These are phyloP conservation scores for Thaleichthys pacificus DNA, from an alignment of 2,797 vertebrate genomes.

Conservation along the genomic window DNA sequence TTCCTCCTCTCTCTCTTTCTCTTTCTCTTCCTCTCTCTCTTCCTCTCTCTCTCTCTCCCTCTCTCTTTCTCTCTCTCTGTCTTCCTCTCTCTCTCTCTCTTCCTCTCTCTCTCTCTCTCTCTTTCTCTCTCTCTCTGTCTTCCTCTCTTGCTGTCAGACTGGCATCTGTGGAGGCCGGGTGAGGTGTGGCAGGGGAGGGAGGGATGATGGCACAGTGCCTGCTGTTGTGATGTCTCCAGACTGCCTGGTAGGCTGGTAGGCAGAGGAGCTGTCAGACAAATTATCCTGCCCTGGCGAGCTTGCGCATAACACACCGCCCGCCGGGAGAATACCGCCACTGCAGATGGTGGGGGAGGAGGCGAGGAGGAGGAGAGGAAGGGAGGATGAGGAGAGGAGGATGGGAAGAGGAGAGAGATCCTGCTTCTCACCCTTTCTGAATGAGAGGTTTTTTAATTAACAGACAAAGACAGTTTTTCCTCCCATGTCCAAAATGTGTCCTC, in stretches of 20 bases:
- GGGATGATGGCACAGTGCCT: constrained; percentile 62
- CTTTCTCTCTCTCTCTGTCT: too few species aligned
- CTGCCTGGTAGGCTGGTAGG: constrained; percentile 73
- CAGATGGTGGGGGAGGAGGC: constrained; percentile 62
- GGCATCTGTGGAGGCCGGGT: constrained; percentile 55
- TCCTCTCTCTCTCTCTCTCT: background rate
- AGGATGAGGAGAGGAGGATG: too few species aligned
- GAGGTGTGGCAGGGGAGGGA: constrained; percentile 26
- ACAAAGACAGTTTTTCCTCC: constrained; percentile 57
- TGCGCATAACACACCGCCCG: constrained; percentile 90
- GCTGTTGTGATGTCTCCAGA: constrained; percentile 76
- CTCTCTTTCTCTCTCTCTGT: constrained; percentile 18
- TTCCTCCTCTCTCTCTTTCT: too few species aligned
- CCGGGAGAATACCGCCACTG: constrained; percentile 86
- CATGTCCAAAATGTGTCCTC: background rate
- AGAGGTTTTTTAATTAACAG: constrained; percentile 74
- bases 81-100: constrained; percentile 33
- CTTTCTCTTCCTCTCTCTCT: too few species aligned
- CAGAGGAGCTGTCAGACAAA: constrained; percentile 72
- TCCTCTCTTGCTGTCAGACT: constrained; percentile 32
- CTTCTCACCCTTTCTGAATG: constrained; percentile 59
- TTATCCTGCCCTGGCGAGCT: constrained; percentile 78
- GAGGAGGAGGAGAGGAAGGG: background rate
- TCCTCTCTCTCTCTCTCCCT: background rate
- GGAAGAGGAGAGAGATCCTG: constrained; percentile 30